Base-by-base conservation (phyloP, 2,113 vertebrate genomes). In the Oncorhynchus clarkii region DNA sequence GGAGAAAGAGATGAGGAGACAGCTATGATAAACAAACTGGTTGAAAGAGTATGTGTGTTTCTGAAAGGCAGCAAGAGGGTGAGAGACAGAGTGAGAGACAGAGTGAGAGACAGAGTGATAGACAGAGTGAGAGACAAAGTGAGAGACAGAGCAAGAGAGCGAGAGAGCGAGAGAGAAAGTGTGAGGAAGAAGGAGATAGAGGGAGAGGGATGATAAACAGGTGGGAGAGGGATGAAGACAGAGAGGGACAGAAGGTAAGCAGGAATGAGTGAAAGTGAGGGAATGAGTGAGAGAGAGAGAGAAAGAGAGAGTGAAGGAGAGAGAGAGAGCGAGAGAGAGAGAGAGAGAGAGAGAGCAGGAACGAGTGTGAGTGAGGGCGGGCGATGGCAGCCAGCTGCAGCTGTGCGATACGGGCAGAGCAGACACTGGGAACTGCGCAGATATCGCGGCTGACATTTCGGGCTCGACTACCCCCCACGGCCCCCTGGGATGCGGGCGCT, bases 401-500 rank as follows among this genome's bases (percentile, higher is more conserved):
- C 73, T 66, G 88, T 85, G 84, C 81, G 88, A 90, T 92, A 94
- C 82, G 81, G 89, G 84, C 82, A 80, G 78, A 74, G 75, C 75
- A 82, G 74, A 84, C 80, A 78, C 4, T 71, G 76, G 54, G 74
- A 90, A 89, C 86, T 65, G 85, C 85, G 84, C 82, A 84, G 91
- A 90, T 94, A 92, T 93, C 84, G 81, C 69, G 73, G 27, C 90
- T 95, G 95, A 95, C 95, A 95, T 96, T 95, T 95, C 90, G 87
- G 89, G 90, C 92, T 94, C 80, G 70, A 71, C 84, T 86, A 86
- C 84, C 84, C 87, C 72, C 81, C 88, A 84, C 80, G 72, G 90
- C 92, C 94, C 83, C 93, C 71, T 86, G 93, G 94, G 95, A 95
- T 83, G 71, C 54, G 76, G 22, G 80, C 62, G 26, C 77, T 76